Percentiles rank a stretch among this genome's conserved stretches.
Evolutionary conservation across 2,888 invertebrate genomes (phyloP).

Genomic region (Lasioglossum marginatum): DNA sequence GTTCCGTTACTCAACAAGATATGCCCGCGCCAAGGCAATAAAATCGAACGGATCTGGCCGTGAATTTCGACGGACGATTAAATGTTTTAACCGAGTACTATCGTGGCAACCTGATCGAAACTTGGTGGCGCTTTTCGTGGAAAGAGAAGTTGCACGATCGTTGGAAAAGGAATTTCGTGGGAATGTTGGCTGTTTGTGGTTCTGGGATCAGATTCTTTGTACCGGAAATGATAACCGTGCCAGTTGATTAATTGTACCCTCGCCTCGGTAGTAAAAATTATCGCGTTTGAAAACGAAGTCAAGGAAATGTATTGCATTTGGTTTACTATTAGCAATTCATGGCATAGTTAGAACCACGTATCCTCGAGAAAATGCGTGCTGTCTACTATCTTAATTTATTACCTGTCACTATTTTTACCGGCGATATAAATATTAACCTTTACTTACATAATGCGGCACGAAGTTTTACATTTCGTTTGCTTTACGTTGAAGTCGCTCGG

Average conservation of each 20-base stretch:
- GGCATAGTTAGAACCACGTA: neutral
- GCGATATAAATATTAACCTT: neutral
- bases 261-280: too few species aligned
- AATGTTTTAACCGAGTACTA: neutral
- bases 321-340: neutral
- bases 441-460: neutral
- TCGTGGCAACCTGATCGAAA: constrained; percentile 14
- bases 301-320: neutral
- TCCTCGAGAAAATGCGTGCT: neutral
- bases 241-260: neutral
- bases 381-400: neutral
- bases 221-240: neutral
- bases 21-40: neutral
- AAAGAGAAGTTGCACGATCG: neutral
- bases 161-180: neutral
- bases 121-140: neutral
- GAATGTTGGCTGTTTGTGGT: neutral
- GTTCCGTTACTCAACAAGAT: constrained; percentile 35
- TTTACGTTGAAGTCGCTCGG: neutral
- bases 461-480: neutral
- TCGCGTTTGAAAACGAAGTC: neutral
- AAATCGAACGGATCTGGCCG: constrained; percentile 18
- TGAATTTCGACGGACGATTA: constrained; percentile 27
- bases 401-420: neutral
- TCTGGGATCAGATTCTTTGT: neutral